Evolutionary conservation across 2,888 invertebrate genomes (phyloP), one percentile per base, ranked within the genome.

Genomic region (Boloria euphrosyne): DNA sequence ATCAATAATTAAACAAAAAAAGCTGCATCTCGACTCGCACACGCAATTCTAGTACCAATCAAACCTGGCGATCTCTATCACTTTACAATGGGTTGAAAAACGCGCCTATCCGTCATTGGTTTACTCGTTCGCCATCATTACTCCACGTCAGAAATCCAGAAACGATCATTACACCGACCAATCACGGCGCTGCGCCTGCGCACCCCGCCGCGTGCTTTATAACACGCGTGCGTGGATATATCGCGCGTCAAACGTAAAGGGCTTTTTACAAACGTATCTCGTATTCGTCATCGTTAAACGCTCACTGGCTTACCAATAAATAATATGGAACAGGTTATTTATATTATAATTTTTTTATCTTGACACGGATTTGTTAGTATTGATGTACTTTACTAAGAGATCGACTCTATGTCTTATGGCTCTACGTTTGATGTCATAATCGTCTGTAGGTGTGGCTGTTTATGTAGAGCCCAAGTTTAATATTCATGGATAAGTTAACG

Each of bases 261-360:
- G 81, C 83, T 85, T 85, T 86, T 87, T 85, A 87, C 86, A 83
- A 86, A 87, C 86, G 83, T 85, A 89, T 89, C 89, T 87, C 82
- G 81, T 88, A 91, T 92, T 89, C 91, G 90, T 92, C 91, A 91
- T 91, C 90, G 90, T 90, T 90, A 87, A 78, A 73, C 76, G 80
- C 76, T 59, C 60, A 60, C 53, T 27, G 76, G 79, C 81, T 81
- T 76, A 59, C 84, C 80, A 81, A 89, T 90, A 90, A 90, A 90
- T 91, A 88, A 89, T 84, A 84, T 83, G 81, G 83, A 85, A 82
- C 79, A 78, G 80, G 82, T 85, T 86, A 86, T 87, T 88, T 87
- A 86, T 87, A 80, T 46, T 57, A 57, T 57, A 57, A 57, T 57
- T 46, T 46, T 57, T 6, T 43, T 43, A 79, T 83, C 85, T 80